Evolutionary conservation across 1,140 invertebrate genomes (phyloP).

Genomic region (Maconellicoccus hirsutus): DNA sequence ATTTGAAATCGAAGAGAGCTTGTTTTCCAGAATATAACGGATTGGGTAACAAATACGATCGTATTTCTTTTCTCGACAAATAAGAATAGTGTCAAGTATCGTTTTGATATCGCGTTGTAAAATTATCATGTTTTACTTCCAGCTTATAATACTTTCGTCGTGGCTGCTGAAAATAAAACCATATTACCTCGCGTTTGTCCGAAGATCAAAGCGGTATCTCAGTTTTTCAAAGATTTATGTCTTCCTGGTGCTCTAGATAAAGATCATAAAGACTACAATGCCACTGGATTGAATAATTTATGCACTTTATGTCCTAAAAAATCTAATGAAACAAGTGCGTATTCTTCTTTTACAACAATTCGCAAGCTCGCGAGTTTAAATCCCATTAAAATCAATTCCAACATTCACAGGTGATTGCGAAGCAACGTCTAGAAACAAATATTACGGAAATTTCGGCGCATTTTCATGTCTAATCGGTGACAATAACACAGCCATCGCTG

Average conservation of each 20-base stretch:
- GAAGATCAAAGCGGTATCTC: constrained; percentile 41
- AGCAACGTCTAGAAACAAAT: constrained; percentile 40
- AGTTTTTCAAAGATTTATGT: constrained; percentile 45
- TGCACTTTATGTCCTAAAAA: constrained; percentile 32
- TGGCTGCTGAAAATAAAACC: constrained; percentile 36
- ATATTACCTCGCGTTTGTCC: constrained; percentile 42
- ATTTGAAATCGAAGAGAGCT: constrained; percentile 43
- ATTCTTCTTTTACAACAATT: not conserved
- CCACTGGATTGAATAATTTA: constrained; percentile 30
- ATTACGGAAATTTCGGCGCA: constrained; percentile 52
- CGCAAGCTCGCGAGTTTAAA: not conserved
- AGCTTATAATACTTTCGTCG: constrained; percentile 48
- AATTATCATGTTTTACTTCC: constrained; percentile 23
- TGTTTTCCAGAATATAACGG: constrained; percentile 54
- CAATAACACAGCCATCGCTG: constrained; percentile 33
- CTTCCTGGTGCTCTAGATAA: constrained; percentile 43
- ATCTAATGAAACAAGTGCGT: constrained; percentile 26
- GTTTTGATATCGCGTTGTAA: not conserved
- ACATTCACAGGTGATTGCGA: constrained; percentile 34
- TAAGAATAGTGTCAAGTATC: too few relatives aligned
- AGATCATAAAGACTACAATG: constrained; percentile 35
- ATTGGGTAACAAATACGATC: constrained; percentile 37
- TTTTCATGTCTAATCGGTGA: constrained; percentile 42
- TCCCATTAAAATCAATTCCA: too few relatives aligned
- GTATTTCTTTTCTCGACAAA: too few relatives aligned